Evolutionary conservation across 2,888 invertebrate species (phyloP).

Genomic region (Julus scandinavius): DNA sequence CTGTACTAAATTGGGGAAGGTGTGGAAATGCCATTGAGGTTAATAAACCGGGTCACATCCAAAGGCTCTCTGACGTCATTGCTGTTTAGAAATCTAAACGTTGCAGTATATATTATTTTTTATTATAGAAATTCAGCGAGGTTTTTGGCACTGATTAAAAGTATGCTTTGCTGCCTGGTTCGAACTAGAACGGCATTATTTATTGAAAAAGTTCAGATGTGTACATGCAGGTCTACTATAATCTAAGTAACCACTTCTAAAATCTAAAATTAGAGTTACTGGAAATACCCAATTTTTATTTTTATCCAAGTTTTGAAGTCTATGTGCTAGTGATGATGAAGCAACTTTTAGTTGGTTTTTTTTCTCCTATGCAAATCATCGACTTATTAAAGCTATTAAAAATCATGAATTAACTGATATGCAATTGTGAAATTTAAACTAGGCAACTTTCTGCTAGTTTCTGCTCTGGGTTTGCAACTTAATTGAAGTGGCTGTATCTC

Average conservation of each 20-base stretch:
- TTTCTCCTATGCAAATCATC: neutral
- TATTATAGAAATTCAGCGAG: neutral
- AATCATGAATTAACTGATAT: neutral
- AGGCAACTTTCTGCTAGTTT: neutral
- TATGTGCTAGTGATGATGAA: neutral
- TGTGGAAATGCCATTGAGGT: neutral
- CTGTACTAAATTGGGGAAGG: neutral
- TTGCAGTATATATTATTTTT: neutral
- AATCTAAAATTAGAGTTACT: too few species aligned
- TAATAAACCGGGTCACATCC: slow-evolving; percentile 17
- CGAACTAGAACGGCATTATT: neutral
- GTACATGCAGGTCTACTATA: neutral
- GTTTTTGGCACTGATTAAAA: neutral
- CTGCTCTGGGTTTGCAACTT: neutral
- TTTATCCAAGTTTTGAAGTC: neutral
- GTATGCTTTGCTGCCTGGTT: neutral
- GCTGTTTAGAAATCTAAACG: neutral
- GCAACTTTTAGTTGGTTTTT: neutral
- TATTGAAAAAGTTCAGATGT: neutral
- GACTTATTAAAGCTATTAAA: neutral
- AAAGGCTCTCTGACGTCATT: neutral
- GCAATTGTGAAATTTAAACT: neutral
- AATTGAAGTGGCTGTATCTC: neutral
- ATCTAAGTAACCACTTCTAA: too few species aligned
- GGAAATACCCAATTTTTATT: neutral